These are phyloP conservation scores for Xestia c-nigrum DNA, from an alignment of 2,888 invertebrate species.

Conservation along the genomic window DNA sequence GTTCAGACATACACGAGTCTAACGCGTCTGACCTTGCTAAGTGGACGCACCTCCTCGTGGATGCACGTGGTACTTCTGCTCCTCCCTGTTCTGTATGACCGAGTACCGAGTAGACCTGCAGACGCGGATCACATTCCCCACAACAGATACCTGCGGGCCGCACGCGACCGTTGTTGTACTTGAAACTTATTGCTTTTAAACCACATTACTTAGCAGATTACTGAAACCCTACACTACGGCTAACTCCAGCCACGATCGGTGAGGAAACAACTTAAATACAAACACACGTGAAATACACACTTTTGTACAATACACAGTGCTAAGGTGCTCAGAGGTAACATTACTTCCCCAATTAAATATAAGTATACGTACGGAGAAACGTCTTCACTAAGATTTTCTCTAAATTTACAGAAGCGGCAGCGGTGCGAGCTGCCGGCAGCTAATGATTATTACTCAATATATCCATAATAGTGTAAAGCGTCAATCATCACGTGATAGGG, in stretches of 20 bases:
- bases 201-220: constrained; percentile 18
- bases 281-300: constrained; percentile 2
- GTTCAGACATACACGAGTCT: background rate
- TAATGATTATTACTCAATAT: constrained; percentile 10
- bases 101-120: background rate
- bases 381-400: background rate
- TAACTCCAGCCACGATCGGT: background rate
- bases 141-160: constrained; percentile 11
- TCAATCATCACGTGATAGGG: constrained; percentile 15
- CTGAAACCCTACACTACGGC: constrained; percentile 18
- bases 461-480: background rate
- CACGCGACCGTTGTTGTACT: constrained; percentile 28
- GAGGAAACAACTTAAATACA: background rate
- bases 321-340: background rate
- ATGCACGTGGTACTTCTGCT: background rate
- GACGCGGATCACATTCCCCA: constrained; percentile 26
- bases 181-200: constrained; percentile 16
- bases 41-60: background rate
- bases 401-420: background rate
- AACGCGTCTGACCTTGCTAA: background rate
- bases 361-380: background rate
- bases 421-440: background rate
- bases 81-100: no score
- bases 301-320: no score
- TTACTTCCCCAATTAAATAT: background rate